These are phyloP conservation scores for Megastigmus dorsalis DNA, from an alignment of 2,888 invertebrate genomes.

Conservation along the genomic window DNA sequence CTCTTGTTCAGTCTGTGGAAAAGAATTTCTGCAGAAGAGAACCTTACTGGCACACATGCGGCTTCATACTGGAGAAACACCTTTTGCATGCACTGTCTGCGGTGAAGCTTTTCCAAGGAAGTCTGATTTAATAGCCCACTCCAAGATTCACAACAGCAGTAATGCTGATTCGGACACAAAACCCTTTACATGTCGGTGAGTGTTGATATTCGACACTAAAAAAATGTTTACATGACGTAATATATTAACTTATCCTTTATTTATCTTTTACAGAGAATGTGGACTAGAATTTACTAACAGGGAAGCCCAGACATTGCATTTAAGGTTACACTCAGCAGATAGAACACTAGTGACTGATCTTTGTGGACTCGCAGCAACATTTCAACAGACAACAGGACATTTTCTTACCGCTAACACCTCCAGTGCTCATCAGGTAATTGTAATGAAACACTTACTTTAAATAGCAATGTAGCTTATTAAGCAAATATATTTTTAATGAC, in stretches of 20 bases:
- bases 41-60: conserved; percentile 89
- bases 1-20: conserved; percentile 87
- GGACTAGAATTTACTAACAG: conserved; percentile 81
- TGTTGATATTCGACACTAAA: too few species aligned
- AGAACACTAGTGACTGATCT: conserved; percentile 87
- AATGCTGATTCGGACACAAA: conserved; percentile 70
- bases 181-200: conserved; percentile 75
- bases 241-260: not conserved
- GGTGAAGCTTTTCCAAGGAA: conserved; percentile 86
- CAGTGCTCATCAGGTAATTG: conserved; percentile 70
- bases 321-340: conserved; percentile 87
- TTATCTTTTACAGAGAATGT: conserved; percentile 76
- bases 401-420: conserved; percentile 75
- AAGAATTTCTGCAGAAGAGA: conserved; percentile 89
- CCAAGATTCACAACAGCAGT: conserved; percentile 74
- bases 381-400: conserved; percentile 81
- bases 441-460: not conserved
- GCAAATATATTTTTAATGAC: not conserved
- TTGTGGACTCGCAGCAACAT: conserved; percentile 86
- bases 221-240: not conserved
- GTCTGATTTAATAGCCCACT: conserved; percentile 82
- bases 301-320: conserved; percentile 86
- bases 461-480: not conserved
- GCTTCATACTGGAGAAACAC: conserved; percentile 84
- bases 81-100: conserved; percentile 84